These are phyloP conservation scores for Trypoxylon attenuatum DNA, from an alignment of 2,888 invertebrate genomes.

Conservation along the genomic window DNA sequence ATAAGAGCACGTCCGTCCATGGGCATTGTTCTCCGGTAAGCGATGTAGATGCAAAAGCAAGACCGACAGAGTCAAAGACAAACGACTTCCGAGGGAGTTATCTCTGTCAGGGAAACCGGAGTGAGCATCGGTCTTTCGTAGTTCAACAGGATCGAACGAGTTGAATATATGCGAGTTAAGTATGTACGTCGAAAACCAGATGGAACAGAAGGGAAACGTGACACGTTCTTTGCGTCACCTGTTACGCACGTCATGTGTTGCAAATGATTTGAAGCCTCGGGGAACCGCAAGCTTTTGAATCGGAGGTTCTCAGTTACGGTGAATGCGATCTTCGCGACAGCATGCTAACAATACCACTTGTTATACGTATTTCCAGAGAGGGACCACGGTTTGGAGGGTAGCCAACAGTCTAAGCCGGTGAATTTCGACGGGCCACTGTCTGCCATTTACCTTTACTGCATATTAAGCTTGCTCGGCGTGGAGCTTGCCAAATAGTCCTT, in stretches of 20 bases:
- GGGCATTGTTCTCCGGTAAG: constrained; percentile 15
- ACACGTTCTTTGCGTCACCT: constrained; percentile 1
- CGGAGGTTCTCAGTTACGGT: not conserved
- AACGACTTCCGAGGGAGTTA: constrained; percentile 16
- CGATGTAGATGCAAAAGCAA: not conserved
- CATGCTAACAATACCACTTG: constrained; percentile 44
- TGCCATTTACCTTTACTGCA: constrained; percentile 47
- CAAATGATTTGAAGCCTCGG: not conserved
- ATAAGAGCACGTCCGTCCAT: constrained; percentile 11
- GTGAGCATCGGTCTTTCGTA: constrained; percentile 5
- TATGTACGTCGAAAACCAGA: too few species aligned
- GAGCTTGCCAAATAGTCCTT: constrained; percentile 40
- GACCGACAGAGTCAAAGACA: not conserved
- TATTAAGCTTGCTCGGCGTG: constrained; percentile 43
- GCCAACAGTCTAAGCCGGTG: constrained; percentile 25
- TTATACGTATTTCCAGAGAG: constrained; percentile 35
- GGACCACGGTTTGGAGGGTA: constrained; percentile 23
- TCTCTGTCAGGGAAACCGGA: constrained; percentile 1
- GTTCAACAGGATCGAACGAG: constrained; percentile 16
- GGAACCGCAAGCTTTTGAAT: too few species aligned
- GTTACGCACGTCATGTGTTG: not conserved
- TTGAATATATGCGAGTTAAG: constrained; percentile 7
- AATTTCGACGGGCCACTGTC: constrained; percentile 37
- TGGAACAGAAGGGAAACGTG: constrained; percentile 16
- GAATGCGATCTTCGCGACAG: constrained; percentile 22